Evolutionary conservation across 2,113 vertebrate genomes (phyloP).

Genomic region (Phainopepla nitens): DNA sequence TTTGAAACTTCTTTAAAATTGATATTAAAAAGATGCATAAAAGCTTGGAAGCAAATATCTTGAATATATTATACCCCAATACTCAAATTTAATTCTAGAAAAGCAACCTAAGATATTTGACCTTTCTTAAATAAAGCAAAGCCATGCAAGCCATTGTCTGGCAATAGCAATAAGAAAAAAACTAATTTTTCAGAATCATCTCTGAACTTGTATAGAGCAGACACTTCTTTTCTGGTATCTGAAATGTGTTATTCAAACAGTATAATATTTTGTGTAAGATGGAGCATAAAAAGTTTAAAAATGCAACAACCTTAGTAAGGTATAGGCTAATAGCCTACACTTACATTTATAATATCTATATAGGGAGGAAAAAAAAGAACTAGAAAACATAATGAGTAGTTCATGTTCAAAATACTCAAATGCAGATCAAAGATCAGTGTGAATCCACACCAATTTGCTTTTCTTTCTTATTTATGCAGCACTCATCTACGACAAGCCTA

Average conservation of each 20-base stretch:
- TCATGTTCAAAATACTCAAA: background rate
- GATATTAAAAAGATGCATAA: background rate
- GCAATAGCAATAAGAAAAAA: background rate
- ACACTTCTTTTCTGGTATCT: background rate
- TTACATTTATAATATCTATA: background rate
- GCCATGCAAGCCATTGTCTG: background rate
- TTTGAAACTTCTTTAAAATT: background rate
- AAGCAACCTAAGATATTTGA: background rate
- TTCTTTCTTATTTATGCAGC: background rate
- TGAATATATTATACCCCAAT: background rate
- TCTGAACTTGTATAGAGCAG: background rate
- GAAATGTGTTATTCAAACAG: background rate
- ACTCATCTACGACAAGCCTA: background rate
- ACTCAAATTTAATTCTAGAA: background rate
- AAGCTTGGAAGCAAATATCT: background rate
- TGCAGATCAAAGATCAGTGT: background rate
- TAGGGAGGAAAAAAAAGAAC: fast-evolving
- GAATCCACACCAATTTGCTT: background rate
- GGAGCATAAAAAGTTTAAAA: background rate
- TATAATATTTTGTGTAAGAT: background rate
- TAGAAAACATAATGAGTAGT: background rate
- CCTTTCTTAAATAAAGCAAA: background rate
- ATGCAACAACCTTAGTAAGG: background rate
- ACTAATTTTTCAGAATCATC: background rate
- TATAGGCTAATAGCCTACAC: background rate